Evolutionary conservation across 2,113 vertebrate species (phyloP).

Genomic region (Neolamprologus toae): DNA sequence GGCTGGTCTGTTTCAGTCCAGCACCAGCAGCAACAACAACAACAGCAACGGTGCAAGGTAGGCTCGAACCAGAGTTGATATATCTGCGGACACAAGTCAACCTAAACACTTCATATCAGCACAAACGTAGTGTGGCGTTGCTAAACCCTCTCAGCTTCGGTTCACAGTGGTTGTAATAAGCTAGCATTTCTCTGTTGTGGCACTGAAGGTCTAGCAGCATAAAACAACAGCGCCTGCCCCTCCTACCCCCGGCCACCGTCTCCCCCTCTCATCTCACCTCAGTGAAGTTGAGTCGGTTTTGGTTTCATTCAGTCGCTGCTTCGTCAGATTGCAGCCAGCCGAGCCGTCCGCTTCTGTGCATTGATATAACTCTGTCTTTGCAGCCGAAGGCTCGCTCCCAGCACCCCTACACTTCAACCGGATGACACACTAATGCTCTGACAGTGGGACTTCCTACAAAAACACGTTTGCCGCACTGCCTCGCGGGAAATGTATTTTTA

Average conservation of each 20-base stretch:
- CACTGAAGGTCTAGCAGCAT: conserved; percentile 9
- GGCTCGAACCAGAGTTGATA: neutral
- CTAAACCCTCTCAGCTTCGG: conserved; percentile 12
- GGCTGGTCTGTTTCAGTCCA: conserved; percentile 33
- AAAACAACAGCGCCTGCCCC: neutral
- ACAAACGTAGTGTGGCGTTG: neutral
- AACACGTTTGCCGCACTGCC: conserved; percentile 11
- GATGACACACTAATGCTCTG: conserved; percentile 44
- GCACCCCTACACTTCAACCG: conserved; percentile 48
- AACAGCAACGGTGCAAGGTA: neutral
- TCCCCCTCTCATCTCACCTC: conserved; percentile 25
- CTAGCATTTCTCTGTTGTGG: conserved; percentile 8
- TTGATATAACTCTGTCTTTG: neutral
- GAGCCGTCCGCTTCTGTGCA: neutral
- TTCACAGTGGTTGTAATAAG: neutral
- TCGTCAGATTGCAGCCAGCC: neutral
- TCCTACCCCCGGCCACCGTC: no score
- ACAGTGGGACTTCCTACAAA: conserved; percentile 62
- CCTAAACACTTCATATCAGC: neutral
- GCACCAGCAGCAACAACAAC: neutral
- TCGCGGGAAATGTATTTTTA: conserved; percentile 59
- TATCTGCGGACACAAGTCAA: neutral
- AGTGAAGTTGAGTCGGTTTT: neutral
- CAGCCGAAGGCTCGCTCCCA: neutral
- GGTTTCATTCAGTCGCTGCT: neutral